Evolutionary conservation across 35 echinoderm and acorn worm species (phyloP), one percentile per base, ranked within the genome.

Genomic region (Apostichopus parvimensis): DNA sequence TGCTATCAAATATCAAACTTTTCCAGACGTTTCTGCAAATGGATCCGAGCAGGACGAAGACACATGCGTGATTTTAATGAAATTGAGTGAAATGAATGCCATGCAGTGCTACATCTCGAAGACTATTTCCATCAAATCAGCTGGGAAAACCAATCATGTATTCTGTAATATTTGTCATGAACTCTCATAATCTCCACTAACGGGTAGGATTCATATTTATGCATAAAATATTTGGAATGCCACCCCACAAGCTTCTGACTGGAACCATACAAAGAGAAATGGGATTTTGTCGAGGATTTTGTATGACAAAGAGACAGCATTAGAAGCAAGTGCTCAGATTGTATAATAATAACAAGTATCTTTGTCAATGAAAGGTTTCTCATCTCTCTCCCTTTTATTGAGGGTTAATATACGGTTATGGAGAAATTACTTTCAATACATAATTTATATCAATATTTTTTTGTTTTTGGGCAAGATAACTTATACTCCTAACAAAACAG

Each of bases 131-230:
- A 84, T 84, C 81, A 58, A 59, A 58, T 84, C 81, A 56, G 8
- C 7, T 84, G 81, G 55, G 81, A 84, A 84, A 84, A 84, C 56
- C 81, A 84, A 84, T 84, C 81, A 84, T 23, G 20, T 58, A 59
- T 84, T 84, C 81, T 59, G 54, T 59, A 84, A 21, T 84, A 59
- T 59, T 84, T 55, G n/a, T 60, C 55, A 58, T 84, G 55, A 59
- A 84, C 13, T 84, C 17, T 9, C n/a, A 59, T 84, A 84, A 84
- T 84, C 81, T 84, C 18, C 57, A 59, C 81, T 84, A 59, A 84
- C 54, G 81, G 81, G 54, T 58, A 60, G 57, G 81, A 56, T 84
- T 84, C 57, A 59, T 23, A 58, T 58, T 84, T 84, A 84, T 84
- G 81, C 81, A 84, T 84, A 84, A 56, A 84, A 84, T 59, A 18